Conservation (phyloP, 2,113 vertebrate species). For the Hoplias malabaricus region DNA sequence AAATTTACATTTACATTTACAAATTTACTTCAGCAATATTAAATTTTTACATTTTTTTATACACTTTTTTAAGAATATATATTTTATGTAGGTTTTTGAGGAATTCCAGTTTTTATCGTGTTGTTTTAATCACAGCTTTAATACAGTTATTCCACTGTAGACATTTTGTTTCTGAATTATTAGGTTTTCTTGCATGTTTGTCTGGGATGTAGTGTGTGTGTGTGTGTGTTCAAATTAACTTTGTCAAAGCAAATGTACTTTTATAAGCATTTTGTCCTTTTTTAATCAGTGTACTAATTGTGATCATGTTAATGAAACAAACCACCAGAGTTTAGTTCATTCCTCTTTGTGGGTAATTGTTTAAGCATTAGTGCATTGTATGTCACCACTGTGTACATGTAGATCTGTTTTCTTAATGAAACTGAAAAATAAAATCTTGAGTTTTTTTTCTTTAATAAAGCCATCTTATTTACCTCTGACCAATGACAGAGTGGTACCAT, state of each 20-base stretch:
- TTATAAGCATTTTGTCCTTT: neutral
- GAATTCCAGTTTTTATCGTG: no score
- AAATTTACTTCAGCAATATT: no score
- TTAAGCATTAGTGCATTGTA: neutral
- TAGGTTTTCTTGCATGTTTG: neutral
- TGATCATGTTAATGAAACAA: neutral
- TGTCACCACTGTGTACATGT: neutral
- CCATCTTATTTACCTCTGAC: neutral
- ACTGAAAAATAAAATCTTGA: conserved; percentile 19
- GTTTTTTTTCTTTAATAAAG: neutral
- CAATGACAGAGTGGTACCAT: no score
- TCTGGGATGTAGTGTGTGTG: neutral
- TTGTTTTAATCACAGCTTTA: no score
- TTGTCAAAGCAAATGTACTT: neutral
- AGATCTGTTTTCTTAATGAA: neutral
- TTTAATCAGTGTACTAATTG: neutral
- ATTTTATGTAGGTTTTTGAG: no score
- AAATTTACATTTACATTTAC: no score
- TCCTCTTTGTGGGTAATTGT: neutral
- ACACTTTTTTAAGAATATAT: no score
- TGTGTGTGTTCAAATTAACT: neutral
- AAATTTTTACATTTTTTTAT: no score
- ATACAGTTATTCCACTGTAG: no score
- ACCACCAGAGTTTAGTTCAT: neutral
- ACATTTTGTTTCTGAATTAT: neutral